phyloP scores from a whole-genome alignment of 2,888 invertebrate species.

The Smittia aterrima region DNA sequence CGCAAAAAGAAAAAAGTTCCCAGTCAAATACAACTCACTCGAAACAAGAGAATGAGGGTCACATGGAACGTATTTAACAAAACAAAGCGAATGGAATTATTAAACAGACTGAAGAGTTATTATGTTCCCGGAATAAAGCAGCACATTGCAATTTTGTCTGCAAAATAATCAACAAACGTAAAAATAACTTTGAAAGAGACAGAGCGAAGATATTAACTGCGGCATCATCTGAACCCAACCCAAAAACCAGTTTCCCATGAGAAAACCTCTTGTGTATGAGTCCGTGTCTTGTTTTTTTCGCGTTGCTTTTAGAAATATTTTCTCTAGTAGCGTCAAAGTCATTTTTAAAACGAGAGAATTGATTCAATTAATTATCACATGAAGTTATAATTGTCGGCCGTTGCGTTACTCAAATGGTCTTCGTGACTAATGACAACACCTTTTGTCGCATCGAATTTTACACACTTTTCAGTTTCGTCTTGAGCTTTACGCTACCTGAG shows the following conservation, averaged over 20 bases:
- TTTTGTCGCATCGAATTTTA: too few species aligned
- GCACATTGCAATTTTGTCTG: constrained; percentile 6
- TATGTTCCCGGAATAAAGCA: background rate
- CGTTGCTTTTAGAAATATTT: background rate
- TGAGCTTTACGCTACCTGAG: constrained; percentile 5
- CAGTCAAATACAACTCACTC: background rate
- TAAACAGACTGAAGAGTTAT: background rate
- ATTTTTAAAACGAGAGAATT: background rate
- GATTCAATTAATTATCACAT: too few species aligned
- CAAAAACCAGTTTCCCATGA: constrained; percentile 34
- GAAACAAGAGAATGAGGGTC: background rate
- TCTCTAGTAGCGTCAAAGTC: background rate
- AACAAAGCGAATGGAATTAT: background rate
- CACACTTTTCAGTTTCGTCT: too few species aligned
- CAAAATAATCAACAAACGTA: background rate
- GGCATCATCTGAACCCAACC: background rate
- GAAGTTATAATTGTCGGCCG: too few species aligned
- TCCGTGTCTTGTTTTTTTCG: background rate
- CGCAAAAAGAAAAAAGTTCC: too few species aligned
- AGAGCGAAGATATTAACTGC: background rate
- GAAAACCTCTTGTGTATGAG: background rate
- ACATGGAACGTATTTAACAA: background rate
- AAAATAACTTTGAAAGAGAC: background rate
- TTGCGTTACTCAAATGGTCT: too few species aligned
- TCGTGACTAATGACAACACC: too few species aligned